These are phyloP conservation scores for Neoniphon sammara DNA, from an alignment of 2,797 vertebrate genomes.

Conservation along the genomic window DNA sequence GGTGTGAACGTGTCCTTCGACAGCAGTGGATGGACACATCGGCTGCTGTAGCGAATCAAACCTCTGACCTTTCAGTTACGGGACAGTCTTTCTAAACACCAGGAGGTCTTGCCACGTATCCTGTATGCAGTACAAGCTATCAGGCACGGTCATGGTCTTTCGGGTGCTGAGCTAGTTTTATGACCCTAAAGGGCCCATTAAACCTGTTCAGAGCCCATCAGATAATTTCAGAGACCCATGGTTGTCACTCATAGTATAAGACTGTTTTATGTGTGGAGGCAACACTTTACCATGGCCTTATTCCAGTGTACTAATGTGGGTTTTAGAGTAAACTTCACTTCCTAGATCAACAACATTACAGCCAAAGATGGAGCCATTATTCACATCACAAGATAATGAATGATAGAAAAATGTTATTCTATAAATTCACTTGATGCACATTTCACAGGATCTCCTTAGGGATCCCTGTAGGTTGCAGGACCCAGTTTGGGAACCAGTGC, in stretches of 20 bases:
- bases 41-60: background rate
- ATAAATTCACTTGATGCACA: background rate
- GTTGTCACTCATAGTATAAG: no score
- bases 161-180: constrained; percentile 15
- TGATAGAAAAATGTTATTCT: background rate
- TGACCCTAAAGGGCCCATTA: constrained; percentile 11
- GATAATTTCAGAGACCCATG: no score
- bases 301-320: no score
- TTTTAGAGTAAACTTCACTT: no score
- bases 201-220: background rate
- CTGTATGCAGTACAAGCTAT: background rate
- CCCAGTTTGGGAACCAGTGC: constrained; percentile 27
- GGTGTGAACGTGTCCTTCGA: no score
- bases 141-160: constrained; percentile 21
- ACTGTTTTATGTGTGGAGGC: no score
- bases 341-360: no score
- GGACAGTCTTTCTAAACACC: background rate
- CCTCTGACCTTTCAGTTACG: constrained; percentile 16
- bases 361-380: background rate
- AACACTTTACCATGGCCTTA: no score
- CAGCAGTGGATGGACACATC: background rate
- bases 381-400: background rate
- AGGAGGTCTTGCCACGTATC: background rate
- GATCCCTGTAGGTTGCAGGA: constrained; percentile 22
- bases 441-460: background rate